Percentiles rank a stretch among this genome's conserved stretches.
phyloP scores from a whole-genome alignment of 2,888 invertebrate genomes.

The Drosophila yooni region DNA sequence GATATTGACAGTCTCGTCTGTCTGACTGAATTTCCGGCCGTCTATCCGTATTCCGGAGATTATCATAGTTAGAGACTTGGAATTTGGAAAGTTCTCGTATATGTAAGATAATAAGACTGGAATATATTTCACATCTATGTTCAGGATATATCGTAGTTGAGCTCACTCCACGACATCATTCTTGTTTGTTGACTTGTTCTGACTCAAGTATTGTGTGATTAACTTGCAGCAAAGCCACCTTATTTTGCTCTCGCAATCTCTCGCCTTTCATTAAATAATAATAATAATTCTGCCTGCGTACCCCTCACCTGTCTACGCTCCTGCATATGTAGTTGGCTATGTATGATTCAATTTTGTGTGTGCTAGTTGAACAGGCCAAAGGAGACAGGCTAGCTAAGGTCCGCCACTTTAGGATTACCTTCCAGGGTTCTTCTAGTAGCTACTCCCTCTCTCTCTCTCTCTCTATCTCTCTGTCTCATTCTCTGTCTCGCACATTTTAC shows the following conservation, averaged over 20 bases:
- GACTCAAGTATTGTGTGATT: neutral
- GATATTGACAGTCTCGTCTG: neutral
- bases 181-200: neutral
- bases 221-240: neutral
- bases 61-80: neutral
- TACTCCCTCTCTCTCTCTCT: neutral
- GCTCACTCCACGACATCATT: neutral
- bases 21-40: neutral
- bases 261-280: neutral
- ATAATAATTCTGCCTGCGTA: neutral
- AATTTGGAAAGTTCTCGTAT: neutral
- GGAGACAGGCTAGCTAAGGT: neutral
- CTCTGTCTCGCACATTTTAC: neutral
- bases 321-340: constrained; percentile 23
- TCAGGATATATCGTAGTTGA: neutral
- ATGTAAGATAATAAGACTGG: fast-evolving
- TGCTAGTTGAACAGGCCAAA: neutral
- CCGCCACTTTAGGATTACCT: constrained; percentile 20
- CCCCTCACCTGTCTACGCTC: neutral
- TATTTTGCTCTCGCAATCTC: neutral
- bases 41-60: neutral
- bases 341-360: constrained; percentile 58
- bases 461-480: neutral
- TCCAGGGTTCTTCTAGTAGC: neutral
- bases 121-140: neutral